Conservation (phyloP, 1,140 invertebrate genomes). For the Orchestia grillus region DNA sequence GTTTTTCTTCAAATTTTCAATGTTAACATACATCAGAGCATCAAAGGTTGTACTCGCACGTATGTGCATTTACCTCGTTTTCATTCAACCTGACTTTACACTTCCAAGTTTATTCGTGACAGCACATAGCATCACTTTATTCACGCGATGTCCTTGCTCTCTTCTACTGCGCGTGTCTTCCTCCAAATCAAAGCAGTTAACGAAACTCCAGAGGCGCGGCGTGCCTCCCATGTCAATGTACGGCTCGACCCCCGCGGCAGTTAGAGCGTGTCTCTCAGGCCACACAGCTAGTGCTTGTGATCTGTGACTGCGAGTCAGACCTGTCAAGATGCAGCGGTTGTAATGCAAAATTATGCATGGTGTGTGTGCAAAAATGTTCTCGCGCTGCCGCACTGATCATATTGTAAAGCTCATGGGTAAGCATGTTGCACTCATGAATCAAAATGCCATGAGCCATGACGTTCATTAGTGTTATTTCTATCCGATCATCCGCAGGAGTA, state of each 20-base stretch:
- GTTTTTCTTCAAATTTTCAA: neutral
- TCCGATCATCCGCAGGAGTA: neutral
- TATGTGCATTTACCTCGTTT: neutral
- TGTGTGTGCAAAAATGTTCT: neutral
- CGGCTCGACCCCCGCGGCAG: neutral
- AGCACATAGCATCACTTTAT: neutral
- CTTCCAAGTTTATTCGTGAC: neutral
- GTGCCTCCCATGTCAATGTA: neutral
- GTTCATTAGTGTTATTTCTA: neutral
- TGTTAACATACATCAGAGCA: neutral
- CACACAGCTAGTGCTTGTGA: neutral
- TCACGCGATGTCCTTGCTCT: neutral
- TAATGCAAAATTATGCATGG: neutral
- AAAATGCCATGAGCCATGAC: neutral
- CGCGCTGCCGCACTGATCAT: neutral
- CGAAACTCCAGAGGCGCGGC: too few relatives aligned
- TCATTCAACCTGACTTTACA: neutral
- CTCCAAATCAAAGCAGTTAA: neutral
- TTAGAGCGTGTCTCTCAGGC: neutral
- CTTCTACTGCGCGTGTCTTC: neutral
- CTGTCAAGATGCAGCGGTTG: neutral
- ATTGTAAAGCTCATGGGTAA: neutral
- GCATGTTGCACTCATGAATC: neutral
- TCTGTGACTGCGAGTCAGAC: neutral
- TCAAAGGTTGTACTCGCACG: neutral